A percentile compares a stretch with the other conserved stretches of the same genome.
Evolutionary conservation across 2,888 invertebrate genomes (phyloP).

Genomic region (Diaphora mendica): DNA sequence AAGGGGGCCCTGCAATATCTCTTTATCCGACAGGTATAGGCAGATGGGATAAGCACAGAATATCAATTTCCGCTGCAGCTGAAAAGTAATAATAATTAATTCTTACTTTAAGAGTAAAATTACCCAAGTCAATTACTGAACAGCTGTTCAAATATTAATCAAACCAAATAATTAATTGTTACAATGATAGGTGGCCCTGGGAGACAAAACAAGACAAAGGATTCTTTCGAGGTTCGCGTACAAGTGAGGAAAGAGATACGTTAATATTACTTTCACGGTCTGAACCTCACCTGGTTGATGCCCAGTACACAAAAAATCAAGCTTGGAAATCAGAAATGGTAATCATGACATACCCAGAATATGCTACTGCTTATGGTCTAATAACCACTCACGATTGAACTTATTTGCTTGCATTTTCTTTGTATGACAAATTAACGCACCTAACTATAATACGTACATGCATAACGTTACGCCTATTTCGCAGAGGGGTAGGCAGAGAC

Average conservation of each 20-base stretch:
- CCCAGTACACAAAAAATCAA: constrained; percentile 98
- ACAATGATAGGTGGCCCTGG: constrained; percentile 88
- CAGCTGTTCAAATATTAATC: background rate
- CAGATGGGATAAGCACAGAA: constrained; percentile 95
- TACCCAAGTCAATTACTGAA: background rate
- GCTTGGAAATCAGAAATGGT: constrained; percentile 98
- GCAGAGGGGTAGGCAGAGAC: too few relatives aligned
- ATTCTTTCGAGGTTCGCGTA: constrained; percentile 98
- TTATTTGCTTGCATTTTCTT: background rate
- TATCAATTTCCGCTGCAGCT: constrained; percentile 89
- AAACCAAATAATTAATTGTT: background rate
- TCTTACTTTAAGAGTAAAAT: background rate
- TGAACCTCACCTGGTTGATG: constrained; percentile 93
- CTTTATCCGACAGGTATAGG: constrained; percentile 97
- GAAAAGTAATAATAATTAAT: constrained; percentile 67
- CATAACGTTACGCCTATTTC: too few relatives aligned
- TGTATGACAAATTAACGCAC: background rate
- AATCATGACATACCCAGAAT: constrained; percentile 37
- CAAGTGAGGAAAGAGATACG: constrained; percentile 95
- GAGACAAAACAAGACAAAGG: constrained; percentile 89
- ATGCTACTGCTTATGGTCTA: background rate
- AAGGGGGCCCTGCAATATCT: constrained; percentile 98
- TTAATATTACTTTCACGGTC: constrained; percentile 93
- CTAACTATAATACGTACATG: too few relatives aligned
- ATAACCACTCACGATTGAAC: background rate